phyloP scores from a whole-genome alignment of 2,797 vertebrate genomes.

The Diceros bicornis region DNA sequence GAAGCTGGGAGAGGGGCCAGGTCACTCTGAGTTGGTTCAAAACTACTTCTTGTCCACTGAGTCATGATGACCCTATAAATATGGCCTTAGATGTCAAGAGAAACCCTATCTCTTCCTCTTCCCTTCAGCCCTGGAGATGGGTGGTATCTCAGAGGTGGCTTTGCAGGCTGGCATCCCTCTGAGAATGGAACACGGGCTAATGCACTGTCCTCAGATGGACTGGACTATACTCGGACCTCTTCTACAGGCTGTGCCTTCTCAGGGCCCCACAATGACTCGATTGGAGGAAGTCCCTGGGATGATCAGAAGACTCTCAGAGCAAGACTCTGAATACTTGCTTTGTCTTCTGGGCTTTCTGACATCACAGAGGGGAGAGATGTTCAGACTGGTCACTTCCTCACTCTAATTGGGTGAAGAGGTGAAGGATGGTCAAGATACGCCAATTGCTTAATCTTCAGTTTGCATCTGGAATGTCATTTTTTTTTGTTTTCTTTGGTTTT shows the following conservation, averaged over 20 bases:
- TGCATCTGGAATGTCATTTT: not conserved
- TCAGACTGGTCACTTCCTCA: not conserved
- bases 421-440: no score
- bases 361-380: not conserved
- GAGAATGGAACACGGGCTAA: not conserved
- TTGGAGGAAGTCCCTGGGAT: not conserved
- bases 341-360: not conserved
- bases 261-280: accelerated
- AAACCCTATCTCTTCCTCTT: not conserved
- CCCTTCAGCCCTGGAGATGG: not conserved
- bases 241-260: not conserved
- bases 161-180: not conserved
- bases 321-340: not conserved
- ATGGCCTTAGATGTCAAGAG: not conserved
- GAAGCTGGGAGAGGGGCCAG: not conserved
- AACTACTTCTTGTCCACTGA: not conserved
- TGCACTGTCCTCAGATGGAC: not conserved
- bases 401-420: not conserved
- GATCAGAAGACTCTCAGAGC: not conserved
- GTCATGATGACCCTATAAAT: not conserved
- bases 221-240: not conserved
- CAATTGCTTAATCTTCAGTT: not conserved
- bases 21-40: not conserved
- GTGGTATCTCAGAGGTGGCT: not conserved
- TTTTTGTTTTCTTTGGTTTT: not conserved